A percentile compares a stretch with the other conserved stretches of the same genome.
These are phyloP conservation scores for Petrolisthes cinctipes DNA, from an alignment of 2,888 invertebrate species.

Conservation along the genomic window DNA sequence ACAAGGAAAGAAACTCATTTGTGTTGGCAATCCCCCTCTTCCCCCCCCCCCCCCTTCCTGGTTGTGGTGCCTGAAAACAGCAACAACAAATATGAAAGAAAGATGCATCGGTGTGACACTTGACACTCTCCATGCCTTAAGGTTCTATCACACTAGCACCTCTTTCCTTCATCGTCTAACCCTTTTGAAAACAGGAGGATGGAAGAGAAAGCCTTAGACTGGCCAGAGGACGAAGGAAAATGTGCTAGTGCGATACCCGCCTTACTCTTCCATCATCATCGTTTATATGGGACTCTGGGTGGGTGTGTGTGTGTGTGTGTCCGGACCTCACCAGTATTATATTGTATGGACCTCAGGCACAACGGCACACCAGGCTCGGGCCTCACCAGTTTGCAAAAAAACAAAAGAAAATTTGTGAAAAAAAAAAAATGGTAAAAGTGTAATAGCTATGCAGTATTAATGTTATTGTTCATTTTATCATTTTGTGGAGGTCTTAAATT, in stretches of 20 bases:
- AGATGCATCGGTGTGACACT: conserved; percentile 49
- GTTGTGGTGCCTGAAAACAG: too few species aligned
- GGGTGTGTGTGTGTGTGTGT: conserved; percentile 25
- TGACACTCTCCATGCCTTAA: conserved; percentile 43
- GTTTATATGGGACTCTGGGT: conserved; percentile 26
- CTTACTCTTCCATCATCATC: conserved; percentile 33
- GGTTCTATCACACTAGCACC: too few species aligned
- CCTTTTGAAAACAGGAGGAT: too few species aligned
- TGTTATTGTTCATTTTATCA: conserved; percentile 45
- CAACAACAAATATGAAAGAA: background rate
- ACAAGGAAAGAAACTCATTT: too few species aligned
- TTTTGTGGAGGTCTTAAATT: conserved; percentile 43
- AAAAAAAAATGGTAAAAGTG: conserved; percentile 8
- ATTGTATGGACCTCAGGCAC: conserved; percentile 35
- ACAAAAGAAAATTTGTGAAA: background rate
- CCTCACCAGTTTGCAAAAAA: conserved; percentile 32
- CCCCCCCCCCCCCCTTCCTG: background rate
- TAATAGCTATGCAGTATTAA: conserved; percentile 57
- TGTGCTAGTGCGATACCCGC: too few species aligned
- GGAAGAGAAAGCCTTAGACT: too few species aligned
- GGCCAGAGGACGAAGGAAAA: too few species aligned
- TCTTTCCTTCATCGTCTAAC: too few species aligned
- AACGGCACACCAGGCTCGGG: conserved; percentile 39
- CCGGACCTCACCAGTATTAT: conserved; percentile 42
- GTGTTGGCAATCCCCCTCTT: background rate